These are phyloP conservation scores for Telenomus remus DNA, from an alignment of 1,140 invertebrate genomes.

Conservation along the genomic window DNA sequence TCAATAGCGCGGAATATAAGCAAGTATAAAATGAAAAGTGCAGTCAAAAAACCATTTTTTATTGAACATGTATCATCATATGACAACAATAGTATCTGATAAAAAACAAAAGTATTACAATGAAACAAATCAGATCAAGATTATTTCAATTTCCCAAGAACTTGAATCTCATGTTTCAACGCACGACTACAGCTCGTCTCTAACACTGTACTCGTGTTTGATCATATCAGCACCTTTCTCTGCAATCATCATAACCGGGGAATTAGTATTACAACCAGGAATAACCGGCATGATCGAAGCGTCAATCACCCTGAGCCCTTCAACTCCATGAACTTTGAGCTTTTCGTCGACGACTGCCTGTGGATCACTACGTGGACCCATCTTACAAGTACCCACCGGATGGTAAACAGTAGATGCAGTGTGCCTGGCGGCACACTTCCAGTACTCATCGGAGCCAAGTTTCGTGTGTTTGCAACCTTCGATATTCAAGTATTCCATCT, in stretches of 20 bases:
- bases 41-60: too few relatives aligned
- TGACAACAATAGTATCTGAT: too few relatives aligned
- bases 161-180: too few relatives aligned
- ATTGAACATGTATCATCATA: too few relatives aligned
- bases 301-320: slow-evolving; percentile 70
- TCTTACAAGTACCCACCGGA: slow-evolving; percentile 72
- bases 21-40: too few relatives aligned
- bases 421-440: slow-evolving; percentile 58
- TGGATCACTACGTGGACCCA: slow-evolving; percentile 72
- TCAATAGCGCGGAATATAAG: too few relatives aligned
- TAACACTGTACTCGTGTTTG: slow-evolving; percentile 38
- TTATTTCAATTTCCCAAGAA: too few relatives aligned
- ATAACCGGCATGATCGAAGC: slow-evolving; percentile 69
- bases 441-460: slow-evolving; percentile 55
- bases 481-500: slow-evolving; percentile 3
- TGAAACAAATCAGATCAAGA: too few relatives aligned
- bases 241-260: slow-evolving; percentile 42
- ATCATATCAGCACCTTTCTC: slow-evolving; percentile 43
- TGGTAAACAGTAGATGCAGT: slow-evolving; percentile 61
- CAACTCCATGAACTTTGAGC: slow-evolving; percentile 71
- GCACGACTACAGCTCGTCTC: too few relatives aligned
- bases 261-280: slow-evolving; percentile 28
- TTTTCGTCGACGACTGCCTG: slow-evolving; percentile 74
- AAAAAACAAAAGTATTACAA: too few relatives aligned
- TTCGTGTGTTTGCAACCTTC: slow-evolving; percentile 15